Evolutionary conservation across 2,113 vertebrate species (phyloP), one percentile per base, ranked within the genome.

Genomic region (Tetrax tetrax): DNA sequence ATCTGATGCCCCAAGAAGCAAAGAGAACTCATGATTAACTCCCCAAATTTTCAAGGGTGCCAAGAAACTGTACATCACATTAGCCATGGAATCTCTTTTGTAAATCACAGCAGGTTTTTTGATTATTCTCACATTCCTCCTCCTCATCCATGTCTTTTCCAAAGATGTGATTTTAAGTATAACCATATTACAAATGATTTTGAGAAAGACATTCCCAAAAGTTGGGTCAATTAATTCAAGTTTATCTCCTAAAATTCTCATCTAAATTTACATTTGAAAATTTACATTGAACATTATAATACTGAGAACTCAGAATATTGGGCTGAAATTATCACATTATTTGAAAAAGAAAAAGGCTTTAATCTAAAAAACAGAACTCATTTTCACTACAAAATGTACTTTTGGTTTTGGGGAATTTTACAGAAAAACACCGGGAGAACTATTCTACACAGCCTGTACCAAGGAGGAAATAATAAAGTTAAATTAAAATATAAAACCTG

Each of bases 1-100:
- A 83, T 69, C 74, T 87, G 79, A 78, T 85, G 43, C 35, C 93
- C 43, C 24, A 14, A 12, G n/a, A 76, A 69, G 41, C 35, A 83
- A 83, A 92, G 22, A 17, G 24, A 71, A 90, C 65, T 81, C 64
- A 79, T 21, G 14, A 65, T 75, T 89, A 96, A 95, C 82, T 95
- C 25, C 80, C 29, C 60, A 66, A 78, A 70, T 56, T 53, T 75
- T 51, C 65, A 71, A 31, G 37, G 59, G 51, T 61, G 31, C 76
- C 16, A 80, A 80, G 45, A 83, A 93, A 91, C 64, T 63, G 31
- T 92, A 87, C 89, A 75, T 92, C 25, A 69, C 25, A 54, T 80
- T 21, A 69, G 15, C 12, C 20, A 16, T 53, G 65, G 45, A 29
- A 77, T 43, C 6, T 14, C 25, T 43, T 65, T 56, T 66, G 41